Base-by-base conservation (phyloP, 2,888 invertebrate genomes). In the Orchestes rusci region DNA sequence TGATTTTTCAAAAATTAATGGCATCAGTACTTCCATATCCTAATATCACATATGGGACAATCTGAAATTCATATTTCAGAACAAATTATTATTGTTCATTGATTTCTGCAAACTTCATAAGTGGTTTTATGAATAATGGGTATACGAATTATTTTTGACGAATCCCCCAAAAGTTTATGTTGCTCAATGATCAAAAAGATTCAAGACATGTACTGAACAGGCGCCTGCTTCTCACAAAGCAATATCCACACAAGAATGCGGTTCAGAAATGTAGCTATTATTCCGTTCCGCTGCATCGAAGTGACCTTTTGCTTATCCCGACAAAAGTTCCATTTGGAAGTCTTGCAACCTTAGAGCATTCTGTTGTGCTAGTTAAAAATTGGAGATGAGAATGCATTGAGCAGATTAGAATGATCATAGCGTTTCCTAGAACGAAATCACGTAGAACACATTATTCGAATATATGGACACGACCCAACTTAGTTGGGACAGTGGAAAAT, bases 211-310 rank as follows among this genome's bases (percentile, higher is more conserved):
- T n/a, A n/a, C n/a, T n/a, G n/a, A n/a, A n/a, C n/a, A n/a, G n/a
- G n/a, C n/a, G n/a, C n/a, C n/a, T n/a, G n/a, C n/a, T n/a, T 44
- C 48, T 50, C 52, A 51, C 54, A 53, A 51, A 51, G 54, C 53
- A 54, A 54, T 54, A 54, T 54, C 54, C 48, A 53, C 45, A 45
- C 40, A 48, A 43, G 53, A 54, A 54, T 54, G 45, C 45, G 47
- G 46, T 34, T 18, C 32, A 50, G 53, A 55, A 44, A 55, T 53
- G 51, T 45, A 37, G 48, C 44, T 48, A 42, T 49, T 50, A 48
- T 44, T 43, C 47, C 47, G 41, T 38, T 46, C 39, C 34, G 34
- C 46, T 38, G 45, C 40, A 45, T 45, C 46, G 16, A 17, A 27
- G 28, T 46, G 46, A 42, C 46, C 46, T 46, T 41, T 45, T 28